phyloP scores from a whole-genome alignment of 2,888 invertebrate genomes.

The Sycophila texana region DNA sequence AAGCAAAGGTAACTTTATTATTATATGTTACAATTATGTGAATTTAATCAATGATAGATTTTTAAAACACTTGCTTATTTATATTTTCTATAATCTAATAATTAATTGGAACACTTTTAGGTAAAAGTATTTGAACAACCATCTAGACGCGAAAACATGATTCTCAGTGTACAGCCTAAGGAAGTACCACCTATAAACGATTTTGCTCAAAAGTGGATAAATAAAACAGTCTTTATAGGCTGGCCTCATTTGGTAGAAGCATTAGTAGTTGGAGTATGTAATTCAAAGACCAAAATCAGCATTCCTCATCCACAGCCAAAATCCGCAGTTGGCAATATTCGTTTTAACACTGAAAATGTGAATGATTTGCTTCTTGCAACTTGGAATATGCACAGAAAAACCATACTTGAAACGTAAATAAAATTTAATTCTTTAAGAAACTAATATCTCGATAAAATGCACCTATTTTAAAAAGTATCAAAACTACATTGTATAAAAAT shows the following conservation, averaged over 20 bases:
- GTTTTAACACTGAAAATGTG: slow-evolving; percentile 61
- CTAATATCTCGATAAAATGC: neutral
- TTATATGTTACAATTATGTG: neutral
- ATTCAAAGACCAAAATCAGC: slow-evolving; percentile 72
- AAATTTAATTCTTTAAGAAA: neutral
- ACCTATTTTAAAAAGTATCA: too few species aligned
- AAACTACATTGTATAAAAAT: too few species aligned
- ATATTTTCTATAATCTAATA: neutral
- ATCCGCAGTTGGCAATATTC: slow-evolving; percentile 13
- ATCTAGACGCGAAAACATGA: slow-evolving; percentile 89
- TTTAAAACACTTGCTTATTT: too few species aligned
- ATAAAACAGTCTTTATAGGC: slow-evolving; percentile 86
- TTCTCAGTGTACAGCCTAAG: slow-evolving; percentile 81
- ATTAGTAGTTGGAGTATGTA: slow-evolving; percentile 82
- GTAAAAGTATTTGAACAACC: slow-evolving; percentile 93
- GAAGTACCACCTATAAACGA: slow-evolving; percentile 76
- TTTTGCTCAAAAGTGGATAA: slow-evolving; percentile 82
- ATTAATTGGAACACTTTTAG: slow-evolving; percentile 74
- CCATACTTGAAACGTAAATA: slow-evolving; percentile 78
- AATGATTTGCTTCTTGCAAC: slow-evolving; percentile 45
- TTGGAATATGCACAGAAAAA: slow-evolving; percentile 75
- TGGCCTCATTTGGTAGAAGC: slow-evolving; percentile 97
- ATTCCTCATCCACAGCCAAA: slow-evolving; percentile 52
- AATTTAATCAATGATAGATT: too few species aligned
- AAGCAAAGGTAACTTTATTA: slow-evolving; percentile 69